Evolutionary conservation across 2,113 vertebrate genomes (phyloP), one percentile per base, ranked within the genome.

Genomic region (Ondatra zibethicus): DNA sequence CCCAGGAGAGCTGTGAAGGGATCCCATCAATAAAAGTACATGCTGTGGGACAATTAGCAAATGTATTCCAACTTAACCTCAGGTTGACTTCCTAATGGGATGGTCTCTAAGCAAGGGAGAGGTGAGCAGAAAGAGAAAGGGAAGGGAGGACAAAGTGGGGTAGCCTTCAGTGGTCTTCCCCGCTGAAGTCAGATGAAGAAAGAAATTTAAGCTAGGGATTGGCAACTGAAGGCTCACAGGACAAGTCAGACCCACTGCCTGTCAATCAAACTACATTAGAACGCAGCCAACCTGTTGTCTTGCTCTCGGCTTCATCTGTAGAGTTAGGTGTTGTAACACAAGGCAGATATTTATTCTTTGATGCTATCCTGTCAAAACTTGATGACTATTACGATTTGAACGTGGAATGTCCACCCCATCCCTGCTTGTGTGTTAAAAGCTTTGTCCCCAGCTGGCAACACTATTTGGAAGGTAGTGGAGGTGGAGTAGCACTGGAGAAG

Each of bases 11-110:
- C 25, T 1, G 1, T n/a, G 81, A 87, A 45, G 68, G 82, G 75
- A n/a, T 45, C 81, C 68, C n/a, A 1, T 96, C 93, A 76, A 93
- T 73, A 89, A 84, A 47, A 9, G 17, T 8, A 39, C 82, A 85
- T 13, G n/a, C 12, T 10, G 39, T 39, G 17, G 84, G 72, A 88
- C 93, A 89, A 92, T 80, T 45, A 93, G 73, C 73, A 58, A 68
- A 66, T 4, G 0, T 17, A 25, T 5, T 93, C 42, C 39, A 68
- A 93, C 93, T 45, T 87, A 52, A 92, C 86, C 73, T 89, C 81
- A 50, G 89, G 7, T 72, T 76, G 73, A 58, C 12, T 39, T 61
- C 16, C 11, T 23, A 12, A 50, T 1, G 45, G 87, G 33, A 17
- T 21, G 42, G 47, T 36, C 78, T 55, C 70, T 36, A 3, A 68